Conservation (phyloP, 2,797 vertebrate genomes). For the Smutsia temminckii region DNA sequence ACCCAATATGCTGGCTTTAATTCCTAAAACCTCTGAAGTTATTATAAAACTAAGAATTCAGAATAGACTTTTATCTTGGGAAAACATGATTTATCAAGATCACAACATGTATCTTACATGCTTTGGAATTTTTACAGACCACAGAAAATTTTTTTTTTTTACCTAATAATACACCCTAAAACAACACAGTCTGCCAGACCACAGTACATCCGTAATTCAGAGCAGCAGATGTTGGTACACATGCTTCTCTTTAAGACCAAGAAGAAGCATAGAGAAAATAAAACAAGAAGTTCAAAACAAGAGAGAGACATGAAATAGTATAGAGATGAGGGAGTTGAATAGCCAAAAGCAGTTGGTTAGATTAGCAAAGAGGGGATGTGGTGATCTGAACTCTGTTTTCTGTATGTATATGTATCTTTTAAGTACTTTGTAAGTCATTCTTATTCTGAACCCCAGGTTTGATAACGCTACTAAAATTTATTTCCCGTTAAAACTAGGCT, state of each 20-base stretch:
- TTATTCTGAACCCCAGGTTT: background rate
- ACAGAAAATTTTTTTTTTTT: conserved; percentile 69
- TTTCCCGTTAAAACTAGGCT: background rate
- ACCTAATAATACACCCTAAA: conserved; percentile 79
- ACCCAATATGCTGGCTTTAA: conserved; percentile 55
- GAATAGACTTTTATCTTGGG: conserved; percentile 69
- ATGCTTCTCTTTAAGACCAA: conserved; percentile 86
- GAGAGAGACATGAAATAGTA: conserved; percentile 67
- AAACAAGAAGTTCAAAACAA: conserved; percentile 67
- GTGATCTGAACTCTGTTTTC: conserved; percentile 28
- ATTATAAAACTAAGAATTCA: conserved; percentile 65
- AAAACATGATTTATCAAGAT: conserved; percentile 79
- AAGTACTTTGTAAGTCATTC: background rate
- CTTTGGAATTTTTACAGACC: conserved; percentile 84
- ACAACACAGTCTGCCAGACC: conserved; percentile 82
- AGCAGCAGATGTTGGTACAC: conserved; percentile 85
- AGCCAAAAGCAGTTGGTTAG: conserved; percentile 66
- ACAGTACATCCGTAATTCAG: conserved; percentile 81
- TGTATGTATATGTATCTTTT: background rate
- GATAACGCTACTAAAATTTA: background rate
- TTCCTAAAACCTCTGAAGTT: conserved; percentile 67
- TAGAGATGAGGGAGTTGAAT: conserved; percentile 55
- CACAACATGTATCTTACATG: conserved; percentile 79
- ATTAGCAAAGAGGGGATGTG: conserved; percentile 3
- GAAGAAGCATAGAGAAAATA: conserved; percentile 81